phyloP scores from a whole-genome alignment of 2,888 invertebrate species.

The Tachina grossa region DNA sequence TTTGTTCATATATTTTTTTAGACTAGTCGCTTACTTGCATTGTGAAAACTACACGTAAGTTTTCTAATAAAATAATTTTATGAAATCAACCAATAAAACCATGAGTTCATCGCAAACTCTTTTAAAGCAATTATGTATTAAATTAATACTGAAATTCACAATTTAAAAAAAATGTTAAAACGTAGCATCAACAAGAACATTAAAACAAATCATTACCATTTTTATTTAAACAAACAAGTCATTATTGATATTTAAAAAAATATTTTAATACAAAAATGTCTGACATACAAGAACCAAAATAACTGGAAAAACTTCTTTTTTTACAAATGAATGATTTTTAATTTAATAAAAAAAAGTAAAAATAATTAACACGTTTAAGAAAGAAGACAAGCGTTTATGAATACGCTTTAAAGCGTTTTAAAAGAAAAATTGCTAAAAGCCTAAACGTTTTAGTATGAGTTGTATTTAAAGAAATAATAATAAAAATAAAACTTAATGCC shows the following conservation, averaged over 20 bases:
- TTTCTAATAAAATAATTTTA: too few relatives aligned
- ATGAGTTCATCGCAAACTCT: too few relatives aligned
- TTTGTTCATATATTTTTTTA: too few relatives aligned
- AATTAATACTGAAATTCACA: too few relatives aligned
- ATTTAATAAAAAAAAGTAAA: neutral
- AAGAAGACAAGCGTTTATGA: neutral
- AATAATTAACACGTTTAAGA: neutral
- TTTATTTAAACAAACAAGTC: neutral
- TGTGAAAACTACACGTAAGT: too few relatives aligned
- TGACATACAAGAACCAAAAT: neutral
- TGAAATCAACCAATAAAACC: too few relatives aligned
- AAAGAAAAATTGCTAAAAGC: neutral
- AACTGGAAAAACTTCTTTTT: conserved; percentile 7
- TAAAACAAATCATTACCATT: neutral
- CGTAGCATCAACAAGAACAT: neutral
- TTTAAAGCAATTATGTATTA: too few relatives aligned
- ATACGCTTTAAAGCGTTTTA: neutral
- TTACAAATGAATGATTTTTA: neutral
- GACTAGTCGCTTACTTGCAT: too few relatives aligned
- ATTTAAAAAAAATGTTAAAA: too few relatives aligned
- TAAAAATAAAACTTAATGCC: neutral
- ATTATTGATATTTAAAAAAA: conserved; percentile 27
- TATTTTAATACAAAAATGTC: neutral
- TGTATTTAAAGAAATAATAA: neutral
- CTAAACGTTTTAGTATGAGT: neutral